phyloP scores from a whole-genome alignment of 2,113 vertebrate species.

The Anolis sagrei region DNA sequence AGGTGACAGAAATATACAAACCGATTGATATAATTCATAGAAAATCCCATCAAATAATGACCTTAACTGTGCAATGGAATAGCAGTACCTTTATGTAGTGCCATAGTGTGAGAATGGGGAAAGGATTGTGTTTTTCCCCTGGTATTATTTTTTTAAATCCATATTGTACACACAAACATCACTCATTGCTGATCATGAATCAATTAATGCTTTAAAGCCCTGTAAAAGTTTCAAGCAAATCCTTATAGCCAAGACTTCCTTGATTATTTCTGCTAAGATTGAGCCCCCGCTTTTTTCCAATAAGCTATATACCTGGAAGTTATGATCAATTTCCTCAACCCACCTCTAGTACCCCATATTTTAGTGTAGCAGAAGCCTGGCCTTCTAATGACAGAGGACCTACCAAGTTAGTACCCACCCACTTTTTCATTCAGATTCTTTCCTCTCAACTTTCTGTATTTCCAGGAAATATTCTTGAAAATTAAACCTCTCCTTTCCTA shows the following conservation, averaged over 20 bases:
- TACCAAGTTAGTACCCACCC: conserved; percentile 26
- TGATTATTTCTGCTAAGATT: accelerated
- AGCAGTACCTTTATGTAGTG: not conserved
- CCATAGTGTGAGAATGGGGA: not conserved
- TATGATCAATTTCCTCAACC: conserved; percentile 25
- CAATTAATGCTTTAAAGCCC: not conserved
- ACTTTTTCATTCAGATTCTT: conserved; percentile 46
- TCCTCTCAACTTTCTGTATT: conserved; percentile 10
- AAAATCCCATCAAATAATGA: not conserved
- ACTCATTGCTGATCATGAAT: not conserved
- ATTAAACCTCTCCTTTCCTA: conserved; percentile 32
- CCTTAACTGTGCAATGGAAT: not conserved
- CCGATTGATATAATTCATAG: not conserved
- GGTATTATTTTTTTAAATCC: not conserved
- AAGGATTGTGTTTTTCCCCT: not conserved
- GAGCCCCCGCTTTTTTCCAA: not conserved
- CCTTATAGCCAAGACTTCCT: not conserved
- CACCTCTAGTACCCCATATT: not conserved
- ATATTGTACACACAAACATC: not conserved
- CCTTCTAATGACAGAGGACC: conserved; percentile 44
- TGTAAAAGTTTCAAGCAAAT: not conserved
- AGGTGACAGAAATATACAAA: not conserved
- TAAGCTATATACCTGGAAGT: not conserved
- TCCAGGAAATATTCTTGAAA: conserved; percentile 40
- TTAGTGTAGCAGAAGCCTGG: conserved; percentile 33